phyloP scores from a whole-genome alignment of 2,888 invertebrate genomes.

The Drosophila neotestacea region DNA sequence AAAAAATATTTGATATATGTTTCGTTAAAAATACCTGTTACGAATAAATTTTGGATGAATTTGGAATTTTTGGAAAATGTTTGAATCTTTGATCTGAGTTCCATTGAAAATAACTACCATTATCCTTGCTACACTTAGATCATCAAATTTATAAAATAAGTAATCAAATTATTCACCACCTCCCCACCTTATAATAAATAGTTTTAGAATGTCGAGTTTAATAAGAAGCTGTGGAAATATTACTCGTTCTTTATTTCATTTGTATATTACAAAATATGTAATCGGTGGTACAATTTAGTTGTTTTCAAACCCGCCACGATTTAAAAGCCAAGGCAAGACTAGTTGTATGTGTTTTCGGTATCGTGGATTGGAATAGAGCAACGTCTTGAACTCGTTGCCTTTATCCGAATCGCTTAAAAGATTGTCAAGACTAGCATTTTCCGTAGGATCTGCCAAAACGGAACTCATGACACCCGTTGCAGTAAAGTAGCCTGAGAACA shows the following conservation, averaged over 20 bases:
- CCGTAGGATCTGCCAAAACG: conserved; percentile 67
- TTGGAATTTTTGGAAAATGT: too few species aligned
- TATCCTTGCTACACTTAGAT: too few species aligned
- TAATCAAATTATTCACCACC: too few species aligned
- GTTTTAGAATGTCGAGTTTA: too few species aligned
- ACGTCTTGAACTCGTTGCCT: conserved; percentile 52
- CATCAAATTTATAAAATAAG: too few species aligned
- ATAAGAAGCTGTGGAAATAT: too few species aligned
- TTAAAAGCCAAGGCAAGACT: conserved; percentile 79
- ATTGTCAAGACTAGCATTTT: conserved; percentile 65
- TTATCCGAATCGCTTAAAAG: conserved; percentile 51
- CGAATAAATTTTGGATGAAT: too few species aligned
- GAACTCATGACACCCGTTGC: conserved; percentile 73
- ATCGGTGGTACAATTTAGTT: conserved; percentile 12
- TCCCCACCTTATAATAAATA: too few species aligned
- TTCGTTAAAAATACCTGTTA: too few species aligned
- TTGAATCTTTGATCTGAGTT: too few species aligned
- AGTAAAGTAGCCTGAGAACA: conserved; percentile 54
- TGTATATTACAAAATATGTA: neutral
- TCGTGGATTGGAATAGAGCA: conserved; percentile 67
- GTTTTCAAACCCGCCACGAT: conserved; percentile 64
- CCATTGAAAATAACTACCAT: too few species aligned
- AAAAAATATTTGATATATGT: too few species aligned
- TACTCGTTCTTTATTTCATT: neutral
- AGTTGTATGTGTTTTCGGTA: conserved; percentile 73